phyloP scores from a whole-genome alignment of 2,888 invertebrate genomes.

The Drosophila yooni region DNA sequence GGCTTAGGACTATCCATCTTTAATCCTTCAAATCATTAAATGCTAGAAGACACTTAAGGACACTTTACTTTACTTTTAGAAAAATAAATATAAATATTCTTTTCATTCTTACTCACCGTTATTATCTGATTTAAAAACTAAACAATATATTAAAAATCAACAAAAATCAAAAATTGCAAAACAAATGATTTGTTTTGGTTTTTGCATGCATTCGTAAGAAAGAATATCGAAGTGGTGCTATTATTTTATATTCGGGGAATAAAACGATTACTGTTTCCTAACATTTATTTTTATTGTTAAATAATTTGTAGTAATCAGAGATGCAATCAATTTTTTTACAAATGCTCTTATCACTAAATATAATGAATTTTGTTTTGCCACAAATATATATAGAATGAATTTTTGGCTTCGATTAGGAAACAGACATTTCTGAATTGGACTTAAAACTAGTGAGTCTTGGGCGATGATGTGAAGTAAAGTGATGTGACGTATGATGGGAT shows the following conservation, averaged over 20 bases:
- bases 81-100: too few relatives aligned
- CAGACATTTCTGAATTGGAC: background rate
- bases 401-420: slow-evolving; percentile 40
- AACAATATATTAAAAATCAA: too few relatives aligned
- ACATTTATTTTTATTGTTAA: background rate
- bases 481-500: background rate
- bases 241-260: background rate
- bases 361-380: background rate
- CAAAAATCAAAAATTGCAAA: background rate
- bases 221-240: background rate
- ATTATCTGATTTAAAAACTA: too few relatives aligned
- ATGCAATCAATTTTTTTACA: slow-evolving; percentile 25
- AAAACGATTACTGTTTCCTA: background rate
- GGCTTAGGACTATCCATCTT: background rate
- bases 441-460: slow-evolving; percentile 38
- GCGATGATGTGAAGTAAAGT: background rate
- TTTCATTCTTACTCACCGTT: too few relatives aligned
- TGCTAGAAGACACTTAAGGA: background rate
- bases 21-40: background rate
- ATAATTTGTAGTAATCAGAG: background rate
- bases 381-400: background rate
- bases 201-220: background rate
- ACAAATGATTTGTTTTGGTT: background rate
- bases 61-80: too few relatives aligned
- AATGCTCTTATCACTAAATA: slow-evolving; percentile 8